phyloP scores from a whole-genome alignment of 1,140 invertebrate genomes.

The Polypedilum pembai region DNA sequence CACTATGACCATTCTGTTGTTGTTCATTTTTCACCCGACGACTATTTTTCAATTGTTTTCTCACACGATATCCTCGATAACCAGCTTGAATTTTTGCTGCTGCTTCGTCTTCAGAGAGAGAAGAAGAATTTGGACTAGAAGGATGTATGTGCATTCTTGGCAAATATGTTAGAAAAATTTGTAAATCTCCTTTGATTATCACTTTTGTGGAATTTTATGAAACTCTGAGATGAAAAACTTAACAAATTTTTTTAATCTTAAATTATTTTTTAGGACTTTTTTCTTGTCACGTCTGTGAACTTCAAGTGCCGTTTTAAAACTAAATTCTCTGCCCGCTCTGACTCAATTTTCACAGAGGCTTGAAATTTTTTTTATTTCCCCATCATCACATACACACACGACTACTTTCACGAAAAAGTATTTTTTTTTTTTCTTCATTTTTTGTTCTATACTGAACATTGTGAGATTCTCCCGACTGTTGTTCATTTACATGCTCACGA shows the following conservation, averaged over 20 bases:
- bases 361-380: conserved; percentile 19
- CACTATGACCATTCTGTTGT: conserved; percentile 24
- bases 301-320: background rate
- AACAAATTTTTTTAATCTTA: background rate
- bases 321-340: background rate
- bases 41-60: conserved; percentile 52
- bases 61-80: conserved; percentile 60
- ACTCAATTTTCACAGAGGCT: background rate
- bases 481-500: no score
- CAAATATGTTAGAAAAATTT: background rate
- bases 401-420: background rate
- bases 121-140: conserved; percentile 37
- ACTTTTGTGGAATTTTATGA: background rate
- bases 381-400: background rate
- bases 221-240: background rate
- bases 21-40: conserved; percentile 32
- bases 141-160: conserved; percentile 42
- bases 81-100: conserved; percentile 68
- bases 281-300: background rate
- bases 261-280: background rate
- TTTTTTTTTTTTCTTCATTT: background rate
- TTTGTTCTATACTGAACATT: no score
- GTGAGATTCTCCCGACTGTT: no score
- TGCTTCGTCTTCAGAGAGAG: conserved; percentile 47
- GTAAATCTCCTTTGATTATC: conserved; percentile 2